Evolutionary conservation across 2,113 vertebrate genomes (phyloP), one percentile per base, ranked within the genome.

Genomic region (Colius striatus): DNA sequence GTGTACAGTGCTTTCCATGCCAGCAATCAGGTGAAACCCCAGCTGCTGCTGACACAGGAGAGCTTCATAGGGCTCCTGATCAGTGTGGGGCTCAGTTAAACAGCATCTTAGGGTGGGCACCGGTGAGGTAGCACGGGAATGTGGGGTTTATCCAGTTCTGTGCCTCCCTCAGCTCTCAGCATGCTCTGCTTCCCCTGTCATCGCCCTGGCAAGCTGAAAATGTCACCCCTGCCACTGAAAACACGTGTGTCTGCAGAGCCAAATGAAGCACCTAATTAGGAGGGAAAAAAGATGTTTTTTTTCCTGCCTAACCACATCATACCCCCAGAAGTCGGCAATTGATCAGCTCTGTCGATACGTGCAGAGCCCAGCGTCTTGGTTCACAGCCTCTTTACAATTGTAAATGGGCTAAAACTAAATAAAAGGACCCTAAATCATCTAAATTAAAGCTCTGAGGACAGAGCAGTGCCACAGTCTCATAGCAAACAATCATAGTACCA

Each of bases 371-470:
- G 43, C 6, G 32, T 70, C 89, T 58, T 74, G 79, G 82, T 95
- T 94, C 47, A 26, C 87, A 95, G 95, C 76, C 71, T 94, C 93
- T 82, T 76, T 54, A 80, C 91, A 89, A 83, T 75, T 73, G 81
- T 82, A 87, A 90, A 91, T 81, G 82, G 73, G 76, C 71, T 76
- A 90, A 90, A 95, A 73, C 87, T 54, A 92, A 95, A 90, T 83
- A 80, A 94, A 96, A 89, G 47, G 34, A n/a, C 76, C 34, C 76
- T 96, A 94, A 96, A 96, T 94, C 94, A 95, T 92, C 92, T 90
- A 90, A 94, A 96, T 96, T 87, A 96, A 92, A 94, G 79, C 89
- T 89, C 67, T 29, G 94, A 95, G 84, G 92, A 87, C 81, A 79
- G 76, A 8, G 8, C 76, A 50, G 62, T 79, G 58, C 81, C 63